A percentile compares a stretch with the other conserved stretches of the same genome.
Conservation (phyloP, 2,888 invertebrate species). For the Hesperia comma region DNA sequence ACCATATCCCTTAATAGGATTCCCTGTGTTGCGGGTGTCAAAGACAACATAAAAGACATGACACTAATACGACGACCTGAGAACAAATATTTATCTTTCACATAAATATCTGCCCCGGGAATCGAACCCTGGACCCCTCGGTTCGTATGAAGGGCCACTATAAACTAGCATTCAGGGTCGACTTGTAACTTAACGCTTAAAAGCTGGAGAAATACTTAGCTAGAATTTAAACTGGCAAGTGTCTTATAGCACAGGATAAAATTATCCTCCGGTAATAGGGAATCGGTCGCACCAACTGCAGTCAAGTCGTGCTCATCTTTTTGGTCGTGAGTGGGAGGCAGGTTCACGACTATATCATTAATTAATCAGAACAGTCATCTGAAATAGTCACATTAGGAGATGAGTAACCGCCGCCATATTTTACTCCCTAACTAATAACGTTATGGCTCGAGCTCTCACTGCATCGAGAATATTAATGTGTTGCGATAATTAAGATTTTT, state of each 20-base stretch:
- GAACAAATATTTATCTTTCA: no score
- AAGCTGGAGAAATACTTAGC: no score
- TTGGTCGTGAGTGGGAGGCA: background rate
- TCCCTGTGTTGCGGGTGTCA: no score
- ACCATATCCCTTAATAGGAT: no score
- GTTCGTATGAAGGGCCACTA: no score
- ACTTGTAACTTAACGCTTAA: no score
- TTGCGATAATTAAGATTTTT: background rate
- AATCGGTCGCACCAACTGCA: background rate
- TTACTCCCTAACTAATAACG: constrained; percentile 19
- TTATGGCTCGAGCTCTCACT: background rate
- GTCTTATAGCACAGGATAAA: background rate
- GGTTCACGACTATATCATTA: constrained; percentile 17
- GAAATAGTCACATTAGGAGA: constrained; percentile 34
- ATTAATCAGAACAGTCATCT: constrained; percentile 32
- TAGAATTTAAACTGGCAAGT: background rate
- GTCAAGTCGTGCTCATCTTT: background rate
- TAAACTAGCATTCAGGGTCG: no score
- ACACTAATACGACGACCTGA: no score
- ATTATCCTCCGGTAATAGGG: background rate
- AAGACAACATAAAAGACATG: no score
- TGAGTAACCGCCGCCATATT: constrained; percentile 33
- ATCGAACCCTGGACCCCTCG: no score
- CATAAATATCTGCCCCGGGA: no score
- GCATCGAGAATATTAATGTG: background rate